Evolutionary conservation across 1,140 invertebrate genomes (phyloP).

Genomic region (Papilio polyxenes): DNA sequence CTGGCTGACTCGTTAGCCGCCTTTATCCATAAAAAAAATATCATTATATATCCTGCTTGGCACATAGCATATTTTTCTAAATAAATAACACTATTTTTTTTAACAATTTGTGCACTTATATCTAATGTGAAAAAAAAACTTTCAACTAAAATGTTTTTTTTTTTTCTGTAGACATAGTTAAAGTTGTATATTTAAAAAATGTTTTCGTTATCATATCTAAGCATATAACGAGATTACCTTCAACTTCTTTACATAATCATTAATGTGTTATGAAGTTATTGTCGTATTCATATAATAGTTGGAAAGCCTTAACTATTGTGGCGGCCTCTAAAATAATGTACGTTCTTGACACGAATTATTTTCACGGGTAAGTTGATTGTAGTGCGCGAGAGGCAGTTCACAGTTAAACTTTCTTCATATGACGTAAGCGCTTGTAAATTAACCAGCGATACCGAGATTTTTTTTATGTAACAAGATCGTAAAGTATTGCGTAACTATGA

Average conservation of each 20-base stretch:
- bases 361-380: not conserved
- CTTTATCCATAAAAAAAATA: no score
- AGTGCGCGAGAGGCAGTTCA: not conserved
- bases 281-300: not conserved
- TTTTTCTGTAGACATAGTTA: not conserved
- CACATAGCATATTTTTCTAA: no score
- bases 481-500: not conserved
- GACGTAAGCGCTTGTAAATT: constrained; percentile 12
- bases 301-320: constrained; percentile 11
- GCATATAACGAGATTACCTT: not conserved
- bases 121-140: no score
- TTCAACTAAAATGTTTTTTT: not conserved
- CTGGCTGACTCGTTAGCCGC: no score
- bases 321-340: constrained; percentile 4
- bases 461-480: constrained; percentile 10
- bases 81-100: no score
- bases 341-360: constrained; percentile 20
- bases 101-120: no score
- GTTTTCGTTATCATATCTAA: not conserved
- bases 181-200: not conserved
- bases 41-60: no score
- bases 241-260: not conserved
- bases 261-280: not conserved
- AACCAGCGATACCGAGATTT: constrained; percentile 6
- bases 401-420: constrained; percentile 15